A percentile compares a stretch with the other conserved stretches of the same genome.
phyloP scores from a whole-genome alignment of 2,888 invertebrate species.

The Ectemnius continuus region DNA sequence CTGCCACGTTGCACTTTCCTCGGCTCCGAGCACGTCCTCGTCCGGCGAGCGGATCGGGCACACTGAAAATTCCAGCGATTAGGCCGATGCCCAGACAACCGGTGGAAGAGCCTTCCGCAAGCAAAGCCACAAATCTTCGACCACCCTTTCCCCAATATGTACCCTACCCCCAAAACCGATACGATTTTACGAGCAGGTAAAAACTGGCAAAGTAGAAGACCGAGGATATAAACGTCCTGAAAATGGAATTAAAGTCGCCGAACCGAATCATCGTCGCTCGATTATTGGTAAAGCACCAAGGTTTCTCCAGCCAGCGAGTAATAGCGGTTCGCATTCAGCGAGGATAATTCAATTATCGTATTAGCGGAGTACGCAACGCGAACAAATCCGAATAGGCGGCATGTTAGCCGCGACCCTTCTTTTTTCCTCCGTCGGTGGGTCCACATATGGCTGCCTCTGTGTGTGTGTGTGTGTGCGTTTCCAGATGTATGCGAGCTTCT shows the following conservation, averaged over 20 bases:
- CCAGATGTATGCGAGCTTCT: slow-evolving; percentile 5
- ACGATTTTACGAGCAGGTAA: too few species aligned
- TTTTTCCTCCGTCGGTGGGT: slow-evolving; percentile 43
- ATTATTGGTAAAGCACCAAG: slow-evolving; percentile 50
- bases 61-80: slow-evolving; percentile 24
- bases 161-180: too few species aligned
- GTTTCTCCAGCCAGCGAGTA: slow-evolving; percentile 12
- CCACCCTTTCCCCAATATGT: too few species aligned
- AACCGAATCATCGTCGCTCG: slow-evolving; percentile 12
- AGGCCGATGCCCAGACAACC: slow-evolving; percentile 4
- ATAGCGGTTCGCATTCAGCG: slow-evolving; percentile 49
- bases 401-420: neutral
- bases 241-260: slow-evolving; percentile 34
- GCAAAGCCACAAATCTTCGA: neutral
- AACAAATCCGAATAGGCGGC: neutral
- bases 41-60: slow-evolving; percentile 2
- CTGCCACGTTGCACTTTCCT: slow-evolving; percentile 55
- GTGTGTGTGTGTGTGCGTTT: too few species aligned
- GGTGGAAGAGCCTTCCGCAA: neutral
- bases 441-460: neutral
- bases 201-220: too few species aligned
- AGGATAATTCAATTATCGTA: slow-evolving; percentile 66
- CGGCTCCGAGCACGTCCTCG: slow-evolving; percentile 40
- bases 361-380: slow-evolving; percentile 26
- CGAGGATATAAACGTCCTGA: slow-evolving; percentile 11